Evolutionary conservation across 2,888 invertebrate species (phyloP).

Genomic region (Arrhopalites spinosus): DNA sequence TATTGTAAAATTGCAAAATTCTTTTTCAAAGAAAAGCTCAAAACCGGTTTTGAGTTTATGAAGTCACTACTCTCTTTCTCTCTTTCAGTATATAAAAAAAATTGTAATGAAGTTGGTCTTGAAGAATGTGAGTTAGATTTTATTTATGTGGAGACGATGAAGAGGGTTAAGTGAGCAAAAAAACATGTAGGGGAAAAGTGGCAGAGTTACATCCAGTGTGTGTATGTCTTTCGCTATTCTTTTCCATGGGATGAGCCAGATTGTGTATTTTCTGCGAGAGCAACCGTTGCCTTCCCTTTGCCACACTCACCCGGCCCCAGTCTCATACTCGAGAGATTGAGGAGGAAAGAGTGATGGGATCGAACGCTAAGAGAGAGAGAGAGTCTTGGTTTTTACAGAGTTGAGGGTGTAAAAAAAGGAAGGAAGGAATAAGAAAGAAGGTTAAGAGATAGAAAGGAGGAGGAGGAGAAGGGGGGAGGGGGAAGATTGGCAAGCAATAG

Average conservation of each 20-base stretch:
- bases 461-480: conserved; percentile 11
- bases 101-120: too few relatives aligned
- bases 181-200: too few relatives aligned
- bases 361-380: neutral
- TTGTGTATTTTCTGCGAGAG: neutral
- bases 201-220: too few relatives aligned
- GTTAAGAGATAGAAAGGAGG: neutral
- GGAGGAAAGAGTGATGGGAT: neutral
- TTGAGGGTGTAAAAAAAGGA: neutral
- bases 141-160: too few relatives aligned
- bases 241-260: neutral
- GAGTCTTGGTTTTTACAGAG: neutral
- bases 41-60: too few relatives aligned
- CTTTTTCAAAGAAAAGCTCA: too few relatives aligned
- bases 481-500: conserved; percentile 52
- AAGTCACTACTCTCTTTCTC: too few relatives aligned
- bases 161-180: too few relatives aligned
- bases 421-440: neutral
- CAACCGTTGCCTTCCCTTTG: neutral
- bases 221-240: neutral
- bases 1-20: too few relatives aligned
- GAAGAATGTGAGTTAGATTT: too few relatives aligned
- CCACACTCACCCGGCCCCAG: neutral
- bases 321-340: neutral
- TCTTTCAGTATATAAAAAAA: too few relatives aligned